Evolutionary conservation across 1,140 invertebrate genomes (phyloP).

Genomic region (Episyrphus balteatus): DNA sequence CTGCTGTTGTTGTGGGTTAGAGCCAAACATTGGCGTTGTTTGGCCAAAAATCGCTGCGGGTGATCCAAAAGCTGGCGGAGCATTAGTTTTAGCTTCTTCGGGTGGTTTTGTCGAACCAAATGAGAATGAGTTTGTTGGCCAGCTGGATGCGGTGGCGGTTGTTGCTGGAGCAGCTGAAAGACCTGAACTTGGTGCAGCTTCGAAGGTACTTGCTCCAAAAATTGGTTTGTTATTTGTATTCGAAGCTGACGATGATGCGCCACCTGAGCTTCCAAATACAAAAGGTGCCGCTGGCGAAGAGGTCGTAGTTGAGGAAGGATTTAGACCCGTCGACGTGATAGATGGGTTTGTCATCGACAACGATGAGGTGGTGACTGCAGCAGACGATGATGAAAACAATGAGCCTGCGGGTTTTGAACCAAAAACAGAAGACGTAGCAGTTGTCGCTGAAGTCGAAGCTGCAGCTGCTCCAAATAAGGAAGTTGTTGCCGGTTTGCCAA

Average conservation of each 20-base stretch:
- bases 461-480: conserved; percentile 3
- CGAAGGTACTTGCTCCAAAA: neutral
- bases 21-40: conserved; percentile 11
- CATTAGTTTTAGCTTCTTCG: neutral
- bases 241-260: conserved; percentile 1
- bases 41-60: conserved; percentile 6
- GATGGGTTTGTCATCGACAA: neutral
- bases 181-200: neutral
- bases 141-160: neutral
- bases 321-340: neutral
- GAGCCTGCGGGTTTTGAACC: neutral
- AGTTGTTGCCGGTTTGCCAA: conserved; percentile 10
- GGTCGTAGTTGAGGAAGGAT: neutral
- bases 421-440: conserved; percentile 2
- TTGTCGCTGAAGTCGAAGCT: conserved; percentile 4
- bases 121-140: conserved; percentile 1
- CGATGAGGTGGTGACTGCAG: conserved; percentile 6
- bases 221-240: neutral
- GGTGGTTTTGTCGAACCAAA: conserved; percentile 1
- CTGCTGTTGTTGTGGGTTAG: neutral
- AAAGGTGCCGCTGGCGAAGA: neutral
- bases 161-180: neutral
- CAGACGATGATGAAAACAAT: neutral
- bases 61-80: conserved; percentile 1
- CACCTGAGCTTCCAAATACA: conserved; percentile 7